Evolutionary conservation across 2,888 invertebrate species (phyloP).

Genomic region (Marasmarcha lunaedactyla): DNA sequence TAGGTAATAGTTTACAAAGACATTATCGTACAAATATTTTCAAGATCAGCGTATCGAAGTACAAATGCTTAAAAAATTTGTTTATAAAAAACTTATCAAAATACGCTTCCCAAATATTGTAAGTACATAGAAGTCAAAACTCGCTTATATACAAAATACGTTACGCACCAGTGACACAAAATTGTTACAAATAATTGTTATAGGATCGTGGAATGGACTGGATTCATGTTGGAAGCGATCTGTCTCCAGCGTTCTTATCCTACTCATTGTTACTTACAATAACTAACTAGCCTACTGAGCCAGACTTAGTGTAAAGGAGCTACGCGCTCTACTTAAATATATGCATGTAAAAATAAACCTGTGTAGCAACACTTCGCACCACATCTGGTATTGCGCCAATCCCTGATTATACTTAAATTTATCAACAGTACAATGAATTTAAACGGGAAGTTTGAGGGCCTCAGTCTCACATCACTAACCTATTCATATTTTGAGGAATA

Average conservation of each 20-base stretch:
- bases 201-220: slow-evolving; percentile 45
- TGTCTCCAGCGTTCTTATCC: slow-evolving; percentile 27
- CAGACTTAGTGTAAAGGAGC: slow-evolving; percentile 29
- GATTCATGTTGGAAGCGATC: slow-evolving; percentile 30
- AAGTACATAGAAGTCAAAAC: slow-evolving; percentile 26
- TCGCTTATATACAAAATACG: slow-evolving; percentile 41
- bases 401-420: slow-evolving; percentile 42
- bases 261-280: slow-evolving; percentile 40
- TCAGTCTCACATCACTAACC: background rate
- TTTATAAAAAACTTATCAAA: slow-evolving; percentile 21
- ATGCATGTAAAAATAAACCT: background rate
- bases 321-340: background rate
- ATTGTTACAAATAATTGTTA: slow-evolving; percentile 22
- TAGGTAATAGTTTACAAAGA: slow-evolving; percentile 70
- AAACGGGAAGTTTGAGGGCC: too few species aligned
- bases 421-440: slow-evolving; percentile 19
- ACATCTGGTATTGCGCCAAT: slow-evolving; percentile 51
- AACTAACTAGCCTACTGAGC: slow-evolving; percentile 48
- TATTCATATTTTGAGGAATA: slow-evolving; percentile 1
- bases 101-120: slow-evolving; percentile 23
- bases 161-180: slow-evolving; percentile 31
- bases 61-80: slow-evolving; percentile 26
- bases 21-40: slow-evolving; percentile 61
- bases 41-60: slow-evolving; percentile 37
- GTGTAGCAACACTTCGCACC: slow-evolving; percentile 7